These are phyloP conservation scores for Medauroidea extradentata DNA, from an alignment of 1,140 invertebrate genomes.

Conservation along the genomic window DNA sequence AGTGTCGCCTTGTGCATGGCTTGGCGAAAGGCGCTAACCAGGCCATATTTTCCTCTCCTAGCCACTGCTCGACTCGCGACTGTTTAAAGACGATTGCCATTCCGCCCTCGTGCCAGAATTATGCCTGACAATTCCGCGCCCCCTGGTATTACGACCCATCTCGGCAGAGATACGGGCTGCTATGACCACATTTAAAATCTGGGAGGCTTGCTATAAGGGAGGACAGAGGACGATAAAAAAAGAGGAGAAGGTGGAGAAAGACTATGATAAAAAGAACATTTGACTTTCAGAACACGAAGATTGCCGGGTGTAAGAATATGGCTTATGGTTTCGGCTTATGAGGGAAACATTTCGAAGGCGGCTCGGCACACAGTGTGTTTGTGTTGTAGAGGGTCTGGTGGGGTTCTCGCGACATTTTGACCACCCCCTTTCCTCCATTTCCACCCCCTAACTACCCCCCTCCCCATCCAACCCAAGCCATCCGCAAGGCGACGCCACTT, in stretches of 20 bases:
- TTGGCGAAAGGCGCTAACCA: too few species aligned
- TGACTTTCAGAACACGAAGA: conserved; percentile 13
- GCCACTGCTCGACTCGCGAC: too few species aligned
- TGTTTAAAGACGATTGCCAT: not conserved
- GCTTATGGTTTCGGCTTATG: conserved; percentile 10
- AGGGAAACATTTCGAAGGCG: conserved; percentile 6
- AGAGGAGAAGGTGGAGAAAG: not conserved
- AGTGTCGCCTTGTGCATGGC: too few species aligned
- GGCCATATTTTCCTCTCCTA: too few species aligned
- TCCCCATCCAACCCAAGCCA: too few species aligned
- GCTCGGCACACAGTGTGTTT: not conserved
- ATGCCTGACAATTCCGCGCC: not conserved
- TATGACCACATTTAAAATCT: conserved; percentile 13
- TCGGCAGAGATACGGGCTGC: not conserved
- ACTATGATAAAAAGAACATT: conserved; percentile 7
- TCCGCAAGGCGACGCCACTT: too few species aligned
- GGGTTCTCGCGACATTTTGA: conserved; percentile 4
- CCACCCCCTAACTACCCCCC: too few species aligned
- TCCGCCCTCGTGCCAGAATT: conserved; percentile 1
- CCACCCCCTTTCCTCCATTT: not conserved
- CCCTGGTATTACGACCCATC: not conserved
- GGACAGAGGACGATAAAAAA: too few species aligned
- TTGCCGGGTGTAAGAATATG: conserved; percentile 12
- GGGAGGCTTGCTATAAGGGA: not conserved
- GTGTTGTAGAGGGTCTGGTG: not conserved